Percentiles rank a stretch among this genome's conserved stretches.
These are phyloP conservation scores for Erythrocercus mccallii DNA, from an alignment of 2,113 vertebrate genomes.

Conservation along the genomic window DNA sequence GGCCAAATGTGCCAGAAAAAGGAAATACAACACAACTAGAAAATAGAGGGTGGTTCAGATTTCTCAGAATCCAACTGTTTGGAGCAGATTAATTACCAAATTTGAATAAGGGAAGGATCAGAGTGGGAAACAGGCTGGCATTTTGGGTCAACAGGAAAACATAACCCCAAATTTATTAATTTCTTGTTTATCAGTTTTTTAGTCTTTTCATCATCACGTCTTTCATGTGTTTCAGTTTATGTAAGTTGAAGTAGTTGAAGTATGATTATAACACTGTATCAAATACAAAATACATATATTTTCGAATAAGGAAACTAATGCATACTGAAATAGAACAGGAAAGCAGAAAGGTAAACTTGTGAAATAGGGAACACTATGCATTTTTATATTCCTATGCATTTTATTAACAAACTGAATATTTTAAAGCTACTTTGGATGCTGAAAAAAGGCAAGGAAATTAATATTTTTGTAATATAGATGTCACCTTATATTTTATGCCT, in stretches of 20 bases:
- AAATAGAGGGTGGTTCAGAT: neutral
- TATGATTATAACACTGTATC: neutral
- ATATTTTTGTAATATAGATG: conserved; percentile 79
- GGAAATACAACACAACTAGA: neutral
- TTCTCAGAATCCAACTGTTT: neutral
- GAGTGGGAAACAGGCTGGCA: neutral
- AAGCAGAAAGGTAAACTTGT: neutral
- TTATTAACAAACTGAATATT: conserved; percentile 61
- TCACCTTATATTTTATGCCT: conserved; percentile 77
- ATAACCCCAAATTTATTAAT: neutral
- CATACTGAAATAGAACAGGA: neutral
- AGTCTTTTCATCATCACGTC: neutral
- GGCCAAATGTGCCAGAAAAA: neutral
- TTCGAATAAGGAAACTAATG: neutral
- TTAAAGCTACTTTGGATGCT: conserved; percentile 58
- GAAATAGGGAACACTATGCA: conserved; percentile 2
- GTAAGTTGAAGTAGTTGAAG: neutral
- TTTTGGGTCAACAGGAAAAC: neutral
- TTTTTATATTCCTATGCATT: conserved; percentile 37
- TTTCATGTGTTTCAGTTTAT: neutral
- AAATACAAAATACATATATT: neutral
- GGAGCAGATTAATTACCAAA: neutral
- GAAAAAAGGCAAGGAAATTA: conserved; percentile 72
- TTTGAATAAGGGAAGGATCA: neutral
- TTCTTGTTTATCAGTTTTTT: neutral